Evolutionary conservation across 2,888 invertebrate genomes (phyloP).

Genomic region (Pristionchus exspectatus): DNA sequence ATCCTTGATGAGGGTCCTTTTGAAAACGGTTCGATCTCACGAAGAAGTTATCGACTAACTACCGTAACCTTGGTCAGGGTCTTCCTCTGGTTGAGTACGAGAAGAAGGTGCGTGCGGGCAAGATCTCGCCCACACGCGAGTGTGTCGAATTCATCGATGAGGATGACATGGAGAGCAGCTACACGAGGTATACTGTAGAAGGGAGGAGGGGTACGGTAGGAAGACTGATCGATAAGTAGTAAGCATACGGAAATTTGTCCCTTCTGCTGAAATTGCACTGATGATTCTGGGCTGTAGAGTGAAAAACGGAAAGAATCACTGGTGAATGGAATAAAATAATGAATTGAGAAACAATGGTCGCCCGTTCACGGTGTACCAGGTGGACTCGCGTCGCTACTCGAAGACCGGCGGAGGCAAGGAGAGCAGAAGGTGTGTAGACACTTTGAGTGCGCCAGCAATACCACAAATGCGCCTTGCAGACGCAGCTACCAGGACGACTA

Average conservation of each 20-base stretch:
- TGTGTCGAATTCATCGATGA: conserved; percentile 37
- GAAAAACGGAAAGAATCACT: no score
- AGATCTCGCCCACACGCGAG: conserved; percentile 65
- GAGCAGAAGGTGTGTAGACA: conserved; percentile 38
- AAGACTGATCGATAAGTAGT: neutral
- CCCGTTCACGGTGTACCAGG: conserved; percentile 45
- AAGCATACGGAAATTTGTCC: no score
- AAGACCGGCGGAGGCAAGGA: neutral
- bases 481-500: conserved; percentile 43
- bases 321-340: neutral
- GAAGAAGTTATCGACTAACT: neutral
- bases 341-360: conserved; percentile 41
- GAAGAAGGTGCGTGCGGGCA: conserved; percentile 59
- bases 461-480: conserved; percentile 29
- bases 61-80: conserved; percentile 57
- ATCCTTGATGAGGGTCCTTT: neutral
- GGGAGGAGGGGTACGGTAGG: neutral
- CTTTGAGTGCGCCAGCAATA: neutral
- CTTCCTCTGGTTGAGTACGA: conserved; percentile 69
- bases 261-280: no score
- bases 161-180: conserved; percentile 45
- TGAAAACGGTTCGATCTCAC: neutral
- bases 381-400: conserved; percentile 41
- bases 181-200: conserved; percentile 44
- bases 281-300: no score